Evolutionary conservation across 2,113 vertebrate species (phyloP).

Genomic region (Bubo bubo): DNA sequence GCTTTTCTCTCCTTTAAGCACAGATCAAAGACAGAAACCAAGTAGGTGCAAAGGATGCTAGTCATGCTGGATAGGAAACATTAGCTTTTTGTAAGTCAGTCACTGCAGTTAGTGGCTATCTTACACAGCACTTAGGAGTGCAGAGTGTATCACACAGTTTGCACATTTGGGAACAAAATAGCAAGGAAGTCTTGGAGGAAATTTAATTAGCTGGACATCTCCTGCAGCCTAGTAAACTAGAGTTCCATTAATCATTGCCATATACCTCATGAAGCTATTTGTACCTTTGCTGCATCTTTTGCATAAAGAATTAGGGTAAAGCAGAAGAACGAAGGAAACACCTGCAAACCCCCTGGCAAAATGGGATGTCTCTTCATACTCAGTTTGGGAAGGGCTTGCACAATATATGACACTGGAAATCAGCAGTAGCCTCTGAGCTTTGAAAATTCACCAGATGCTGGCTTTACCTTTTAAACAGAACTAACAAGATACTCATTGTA

Average conservation of each 20-base stretch:
- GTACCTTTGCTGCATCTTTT: background rate
- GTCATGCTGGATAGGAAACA: background rate
- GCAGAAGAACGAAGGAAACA: background rate
- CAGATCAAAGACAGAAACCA: background rate
- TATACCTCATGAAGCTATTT: background rate
- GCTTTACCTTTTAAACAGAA: background rate
- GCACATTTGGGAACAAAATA: background rate
- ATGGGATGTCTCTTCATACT: fast-evolving
- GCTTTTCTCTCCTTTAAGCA: background rate
- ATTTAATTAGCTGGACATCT: background rate
- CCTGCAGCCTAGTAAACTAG: background rate
- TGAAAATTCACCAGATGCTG: background rate
- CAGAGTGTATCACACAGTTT: background rate
- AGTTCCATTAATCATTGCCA: background rate
- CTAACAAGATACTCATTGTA: background rate
- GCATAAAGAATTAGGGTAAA: background rate
- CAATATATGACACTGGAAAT: background rate
- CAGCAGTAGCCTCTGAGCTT: background rate
- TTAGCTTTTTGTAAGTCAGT: background rate
- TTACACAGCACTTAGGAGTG: background rate
- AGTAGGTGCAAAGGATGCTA: background rate
- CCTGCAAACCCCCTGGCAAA: background rate
- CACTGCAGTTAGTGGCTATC: background rate
- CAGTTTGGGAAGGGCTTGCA: background rate
- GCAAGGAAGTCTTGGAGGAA: background rate